These are phyloP conservation scores for Hypotaenidia okinawae DNA, from an alignment of 2,797 vertebrate species.

Conservation along the genomic window DNA sequence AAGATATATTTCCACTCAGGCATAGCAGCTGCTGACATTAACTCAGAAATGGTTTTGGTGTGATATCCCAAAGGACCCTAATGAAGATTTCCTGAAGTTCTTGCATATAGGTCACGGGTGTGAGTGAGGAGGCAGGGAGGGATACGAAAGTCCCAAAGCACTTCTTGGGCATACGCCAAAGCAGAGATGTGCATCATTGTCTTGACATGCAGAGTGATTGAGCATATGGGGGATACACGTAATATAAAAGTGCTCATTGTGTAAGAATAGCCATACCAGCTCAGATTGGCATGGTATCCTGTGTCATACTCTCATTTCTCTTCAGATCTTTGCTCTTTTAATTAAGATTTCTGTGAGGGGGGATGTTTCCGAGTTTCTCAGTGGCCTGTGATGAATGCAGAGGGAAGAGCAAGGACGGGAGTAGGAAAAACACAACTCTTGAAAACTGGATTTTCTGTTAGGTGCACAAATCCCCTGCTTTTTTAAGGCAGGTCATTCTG, in stretches of 20 bases:
- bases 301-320: not conserved
- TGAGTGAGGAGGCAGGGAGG: constrained; percentile 14
- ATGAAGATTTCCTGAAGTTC: constrained; percentile 67
- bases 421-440: not conserved
- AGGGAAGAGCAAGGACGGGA: not conserved
- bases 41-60: constrained; percentile 9
- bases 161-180: not conserved
- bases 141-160: not conserved
- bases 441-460: not conserved
- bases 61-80: constrained; percentile 28
- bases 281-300: not conserved
- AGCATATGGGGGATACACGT: not conserved
- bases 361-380: not conserved
- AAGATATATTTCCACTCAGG: not conserved
- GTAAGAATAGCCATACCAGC: not conserved
- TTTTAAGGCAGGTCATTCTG: not conserved
- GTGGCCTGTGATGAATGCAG: not conserved
- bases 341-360: not conserved
- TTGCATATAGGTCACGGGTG: constrained; percentile 11
- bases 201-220: constrained; percentile 12
- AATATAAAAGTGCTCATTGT: not conserved
- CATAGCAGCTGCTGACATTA: not conserved
- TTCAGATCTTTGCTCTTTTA: not conserved
- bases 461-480: not conserved
- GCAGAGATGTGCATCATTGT: constrained; percentile 38